Percentiles rank a stretch among this genome's conserved stretches.
phyloP scores from a whole-genome alignment of 2,888 invertebrate species.

The Hoplodrina blanda region DNA sequence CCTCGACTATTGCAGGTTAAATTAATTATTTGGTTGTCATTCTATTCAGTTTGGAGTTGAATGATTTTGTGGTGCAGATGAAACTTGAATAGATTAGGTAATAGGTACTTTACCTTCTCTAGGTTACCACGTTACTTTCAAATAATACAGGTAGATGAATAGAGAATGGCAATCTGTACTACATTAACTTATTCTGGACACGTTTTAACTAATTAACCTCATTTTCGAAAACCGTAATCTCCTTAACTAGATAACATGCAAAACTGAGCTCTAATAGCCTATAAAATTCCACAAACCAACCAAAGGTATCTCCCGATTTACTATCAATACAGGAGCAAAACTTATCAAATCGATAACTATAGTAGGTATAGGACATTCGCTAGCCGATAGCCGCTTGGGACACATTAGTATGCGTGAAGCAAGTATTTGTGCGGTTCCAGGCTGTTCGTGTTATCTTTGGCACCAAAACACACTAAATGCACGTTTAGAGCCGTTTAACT shows the following conservation, averaged over 20 bases:
- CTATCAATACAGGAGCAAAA: constrained; percentile 44
- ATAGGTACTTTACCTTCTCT: background rate
- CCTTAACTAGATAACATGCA: constrained; percentile 33
- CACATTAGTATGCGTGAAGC: constrained; percentile 62
- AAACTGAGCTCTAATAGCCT: constrained; percentile 28
- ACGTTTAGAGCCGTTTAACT: constrained; percentile 45
- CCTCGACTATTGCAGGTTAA: constrained; percentile 81
- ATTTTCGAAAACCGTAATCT: constrained; percentile 29
- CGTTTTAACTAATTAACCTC: constrained; percentile 36
- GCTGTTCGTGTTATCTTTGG: constrained; percentile 60
- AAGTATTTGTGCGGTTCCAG: constrained; percentile 52
- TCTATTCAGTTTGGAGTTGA: constrained; percentile 61
- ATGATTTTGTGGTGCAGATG: constrained; percentile 31
- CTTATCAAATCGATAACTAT: constrained; percentile 54
- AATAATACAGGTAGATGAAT: background rate
- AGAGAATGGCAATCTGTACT: constrained; percentile 3
- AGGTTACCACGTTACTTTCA: background rate
- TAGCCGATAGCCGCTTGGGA: constrained; percentile 42
- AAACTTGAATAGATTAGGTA: too few species aligned
- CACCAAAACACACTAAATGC: constrained; percentile 55
- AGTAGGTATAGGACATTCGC: constrained; percentile 41
- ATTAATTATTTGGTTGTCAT: constrained; percentile 79
- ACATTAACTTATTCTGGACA: constrained; percentile 12
- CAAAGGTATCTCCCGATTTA: constrained; percentile 43
- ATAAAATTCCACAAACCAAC: constrained; percentile 36